These are phyloP conservation scores for Eupithecia tripunctaria DNA, from an alignment of 2,888 invertebrate genomes.

Conservation along the genomic window DNA sequence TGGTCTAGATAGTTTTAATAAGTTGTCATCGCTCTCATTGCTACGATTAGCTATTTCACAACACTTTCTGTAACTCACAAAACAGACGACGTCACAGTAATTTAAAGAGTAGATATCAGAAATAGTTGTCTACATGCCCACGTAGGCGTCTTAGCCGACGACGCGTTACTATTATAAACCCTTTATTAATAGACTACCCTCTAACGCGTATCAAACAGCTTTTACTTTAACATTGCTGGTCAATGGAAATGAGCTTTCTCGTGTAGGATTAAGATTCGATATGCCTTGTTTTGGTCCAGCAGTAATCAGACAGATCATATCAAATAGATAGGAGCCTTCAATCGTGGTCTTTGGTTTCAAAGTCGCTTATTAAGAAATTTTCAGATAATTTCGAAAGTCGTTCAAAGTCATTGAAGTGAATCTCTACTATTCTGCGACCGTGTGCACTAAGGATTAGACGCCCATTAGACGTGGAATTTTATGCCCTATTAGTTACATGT, in stretches of 20 bases:
- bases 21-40: slow-evolving; percentile 16
- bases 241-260: slow-evolving; percentile 18
- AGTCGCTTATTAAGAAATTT: slow-evolving; percentile 14
- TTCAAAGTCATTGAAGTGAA: slow-evolving; percentile 4
- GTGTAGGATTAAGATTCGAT: slow-evolving; percentile 12
- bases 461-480: slow-evolving; percentile 47
- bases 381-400: background rate
- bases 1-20: slow-evolving; percentile 17
- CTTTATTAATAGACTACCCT: slow-evolving; percentile 56
- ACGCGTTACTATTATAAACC: slow-evolving; percentile 50
- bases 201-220: slow-evolving; percentile 40
- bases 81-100: slow-evolving; percentile 40
- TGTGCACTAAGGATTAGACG: slow-evolving; percentile 53
- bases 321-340: slow-evolving; percentile 10
- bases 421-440: slow-evolving; percentile 32
- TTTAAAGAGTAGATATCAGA: slow-evolving; percentile 44
- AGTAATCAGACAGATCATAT: background rate
- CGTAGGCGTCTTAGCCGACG: slow-evolving; percentile 54
- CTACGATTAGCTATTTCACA: slow-evolving; percentile 34
- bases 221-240: slow-evolving; percentile 17
- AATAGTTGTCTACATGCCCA: slow-evolving; percentile 50
- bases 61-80: slow-evolving; percentile 37
- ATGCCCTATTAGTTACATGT: slow-evolving; percentile 41
- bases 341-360: slow-evolving; percentile 10
- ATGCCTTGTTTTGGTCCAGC: slow-evolving; percentile 2